These are phyloP conservation scores for Eupithecia exiguata DNA, from an alignment of 2,888 invertebrate genomes.

Conservation along the genomic window DNA sequence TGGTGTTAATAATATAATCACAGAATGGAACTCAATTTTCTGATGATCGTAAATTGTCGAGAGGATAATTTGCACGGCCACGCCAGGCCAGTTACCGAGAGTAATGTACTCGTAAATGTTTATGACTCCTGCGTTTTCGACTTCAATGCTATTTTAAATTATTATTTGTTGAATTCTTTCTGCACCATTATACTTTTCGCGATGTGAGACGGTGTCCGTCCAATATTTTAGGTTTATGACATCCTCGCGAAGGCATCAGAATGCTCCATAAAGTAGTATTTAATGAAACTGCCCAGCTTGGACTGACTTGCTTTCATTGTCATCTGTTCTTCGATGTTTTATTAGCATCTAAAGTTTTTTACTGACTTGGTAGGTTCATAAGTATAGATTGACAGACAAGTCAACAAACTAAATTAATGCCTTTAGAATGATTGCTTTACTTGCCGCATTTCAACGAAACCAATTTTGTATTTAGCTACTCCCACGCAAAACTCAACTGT, in stretches of 20 bases:
- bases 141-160: conserved; percentile 71
- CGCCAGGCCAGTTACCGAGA: conserved; percentile 69
- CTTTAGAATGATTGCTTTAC: conserved; percentile 64
- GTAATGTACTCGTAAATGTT: conserved; percentile 83
- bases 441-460: conserved; percentile 70
- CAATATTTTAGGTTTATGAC: conserved; percentile 68
- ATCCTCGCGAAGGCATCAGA: conserved; percentile 53
- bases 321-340: conserved; percentile 14
- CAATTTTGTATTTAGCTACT: conserved; percentile 75
- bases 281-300: conserved; percentile 31
- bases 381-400: conserved; percentile 27
- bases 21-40: conserved; percentile 45
- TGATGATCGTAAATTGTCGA: conserved; percentile 56
- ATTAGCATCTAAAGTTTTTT: conserved; percentile 16
- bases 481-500: conserved; percentile 64
- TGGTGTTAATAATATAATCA: conserved; percentile 46
- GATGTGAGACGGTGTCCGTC: conserved; percentile 60
- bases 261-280: conserved; percentile 48
- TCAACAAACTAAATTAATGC: conserved; percentile 65
- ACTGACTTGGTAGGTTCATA: conserved; percentile 4
- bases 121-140: conserved; percentile 72
- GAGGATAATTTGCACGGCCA: conserved; percentile 68
- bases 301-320: conserved; percentile 20
- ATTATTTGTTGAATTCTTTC: conserved; percentile 64
- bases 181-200: conserved; percentile 59